A percentile compares a stretch with the other conserved stretches of the same genome.
Evolutionary conservation across 2,113 vertebrate genomes (phyloP).

Genomic region (Aix galericulata): DNA sequence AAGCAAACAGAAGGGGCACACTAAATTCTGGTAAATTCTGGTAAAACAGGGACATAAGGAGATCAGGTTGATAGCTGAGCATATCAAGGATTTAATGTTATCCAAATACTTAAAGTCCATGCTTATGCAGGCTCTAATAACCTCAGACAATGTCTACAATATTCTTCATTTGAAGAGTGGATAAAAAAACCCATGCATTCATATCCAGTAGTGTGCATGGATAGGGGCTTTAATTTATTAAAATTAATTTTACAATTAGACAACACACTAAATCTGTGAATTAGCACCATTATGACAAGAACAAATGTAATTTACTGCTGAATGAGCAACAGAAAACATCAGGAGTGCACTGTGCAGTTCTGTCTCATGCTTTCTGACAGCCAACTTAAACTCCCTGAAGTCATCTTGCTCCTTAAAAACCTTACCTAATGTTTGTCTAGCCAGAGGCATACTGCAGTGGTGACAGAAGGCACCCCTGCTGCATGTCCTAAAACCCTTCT

Average conservation of each 20-base stretch:
- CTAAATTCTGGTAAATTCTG: not conserved
- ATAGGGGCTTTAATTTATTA: not conserved
- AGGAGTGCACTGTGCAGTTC: not conserved
- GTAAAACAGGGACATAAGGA: not conserved
- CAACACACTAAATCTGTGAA: not conserved
- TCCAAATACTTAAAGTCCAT: not conserved
- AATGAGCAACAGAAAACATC: slow-evolving; percentile 17
- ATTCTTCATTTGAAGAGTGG: not conserved
- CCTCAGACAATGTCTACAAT: not conserved
- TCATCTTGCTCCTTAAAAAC: not conserved
- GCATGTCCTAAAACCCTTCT: not conserved
- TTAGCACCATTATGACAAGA: not conserved
- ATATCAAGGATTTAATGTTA: not conserved
- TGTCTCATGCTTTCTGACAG: slow-evolving; percentile 5
- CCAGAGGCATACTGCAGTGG: not conserved
- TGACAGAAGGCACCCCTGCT: not conserved
- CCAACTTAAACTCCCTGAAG: not conserved
- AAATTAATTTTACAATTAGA: slow-evolving; percentile 32
- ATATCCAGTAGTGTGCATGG: not conserved
- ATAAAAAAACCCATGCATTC: not conserved
- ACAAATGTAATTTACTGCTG: slow-evolving; percentile 40
- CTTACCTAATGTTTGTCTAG: not conserved
- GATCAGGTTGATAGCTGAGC: not conserved
- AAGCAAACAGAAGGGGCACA: slow-evolving; percentile 8
- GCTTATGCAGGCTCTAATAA: not conserved